Base-by-base conservation (phyloP, 64 coral and sea anemone genomes). In the Cladopsammia gracilis region DNA sequence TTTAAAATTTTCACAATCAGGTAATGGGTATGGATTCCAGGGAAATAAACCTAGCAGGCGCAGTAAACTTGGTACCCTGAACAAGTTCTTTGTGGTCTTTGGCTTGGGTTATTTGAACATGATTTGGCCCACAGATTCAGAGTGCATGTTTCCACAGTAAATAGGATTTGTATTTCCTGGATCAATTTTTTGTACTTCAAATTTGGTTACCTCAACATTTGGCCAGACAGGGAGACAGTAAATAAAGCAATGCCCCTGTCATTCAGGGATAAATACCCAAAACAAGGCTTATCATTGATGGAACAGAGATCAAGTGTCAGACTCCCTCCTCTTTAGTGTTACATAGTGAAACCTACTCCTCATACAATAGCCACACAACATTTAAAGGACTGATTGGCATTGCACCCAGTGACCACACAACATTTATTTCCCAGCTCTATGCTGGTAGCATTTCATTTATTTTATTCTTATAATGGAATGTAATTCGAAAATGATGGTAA, bases 211-310 rank as follows among this genome's bases (percentile, higher is more conserved):
- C 52, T 53, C 9, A 56, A 6, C 53, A 56, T 56, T 56, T 56
- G 53, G 53, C 53, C 53, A 6, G 53, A 56, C 53, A 56, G 12
- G 12, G 53, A 56, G 53, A 6, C 53, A 56, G 12, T 56, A 56
- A 5, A 56, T 56, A 56, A 56, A 56, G 53, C 87, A 89, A 75
- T 62, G 73, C 73, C 87, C 54, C 62, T 76, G 18, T 85, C 60
- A 7, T 67, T 85, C 26, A 67, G 64, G 48, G 71, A 89, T 44
- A 88, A 88, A 43, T 75, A 75, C 75, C 71, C 56, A 76, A 76
- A 89, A 89, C 86, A 89, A 89, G 71, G 53, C 56, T 89, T 26
- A 90, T 90, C 51, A 90, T 77, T 56, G 62, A 90, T 79, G 73
- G 73, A 24, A 90, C 75, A 79, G 75, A 90, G 24, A 78, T 90